These are phyloP conservation scores for Eudorcas thomsonii DNA, from an alignment of 2,113 vertebrate genomes.

Conservation along the genomic window DNA sequence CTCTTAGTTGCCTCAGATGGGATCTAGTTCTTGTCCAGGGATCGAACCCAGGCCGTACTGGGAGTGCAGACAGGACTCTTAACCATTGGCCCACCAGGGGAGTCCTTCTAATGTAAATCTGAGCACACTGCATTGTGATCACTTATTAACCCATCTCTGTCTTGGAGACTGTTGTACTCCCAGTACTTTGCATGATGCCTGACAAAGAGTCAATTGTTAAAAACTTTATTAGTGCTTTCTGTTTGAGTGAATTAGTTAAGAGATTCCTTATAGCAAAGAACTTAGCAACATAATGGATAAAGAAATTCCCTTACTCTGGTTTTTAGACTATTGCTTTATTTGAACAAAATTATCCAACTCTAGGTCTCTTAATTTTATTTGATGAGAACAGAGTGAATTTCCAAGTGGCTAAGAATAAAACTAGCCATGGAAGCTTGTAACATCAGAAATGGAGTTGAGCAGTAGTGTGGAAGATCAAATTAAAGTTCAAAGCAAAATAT, in stretches of 20 bases:
- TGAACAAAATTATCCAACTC: background rate
- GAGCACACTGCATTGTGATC: background rate
- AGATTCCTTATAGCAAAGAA: background rate
- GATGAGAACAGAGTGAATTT: background rate
- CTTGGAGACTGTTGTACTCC: background rate
- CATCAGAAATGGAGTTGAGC: background rate
- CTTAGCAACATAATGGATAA: background rate
- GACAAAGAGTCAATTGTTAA: background rate
- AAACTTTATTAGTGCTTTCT: background rate
- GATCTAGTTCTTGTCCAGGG: background rate
- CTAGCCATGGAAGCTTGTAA: background rate
- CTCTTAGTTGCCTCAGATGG: background rate
- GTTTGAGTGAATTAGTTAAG: slow-evolving; percentile 12
- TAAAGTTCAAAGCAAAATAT: slow-evolving; percentile 1
- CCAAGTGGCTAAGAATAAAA: background rate
- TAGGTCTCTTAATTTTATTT: background rate
- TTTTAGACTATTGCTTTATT: background rate
- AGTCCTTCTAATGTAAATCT: background rate
- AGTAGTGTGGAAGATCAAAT: background rate
- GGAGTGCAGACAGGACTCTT: background rate
- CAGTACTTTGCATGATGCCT: background rate
- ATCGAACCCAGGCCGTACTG: background rate
- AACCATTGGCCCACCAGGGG: background rate
- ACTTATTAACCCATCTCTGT: background rate
- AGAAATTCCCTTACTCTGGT: background rate